Percentiles rank a stretch among this genome's conserved stretches.
These are phyloP conservation scores for Acanthacorydalis orientalis DNA, from an alignment of 2,888 invertebrate genomes.

Conservation along the genomic window DNA sequence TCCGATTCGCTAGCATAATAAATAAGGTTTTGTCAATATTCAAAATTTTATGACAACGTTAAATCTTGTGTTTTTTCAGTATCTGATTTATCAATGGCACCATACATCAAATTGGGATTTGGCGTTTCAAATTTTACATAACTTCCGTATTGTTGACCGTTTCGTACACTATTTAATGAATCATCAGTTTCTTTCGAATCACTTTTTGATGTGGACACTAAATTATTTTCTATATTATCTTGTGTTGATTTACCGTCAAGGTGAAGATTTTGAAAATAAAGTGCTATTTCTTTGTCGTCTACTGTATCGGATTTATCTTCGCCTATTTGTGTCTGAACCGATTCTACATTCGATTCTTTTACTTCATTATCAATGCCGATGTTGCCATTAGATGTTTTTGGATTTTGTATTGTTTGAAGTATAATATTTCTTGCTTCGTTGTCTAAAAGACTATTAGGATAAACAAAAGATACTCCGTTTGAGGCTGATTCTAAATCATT, in stretches of 20 bases:
- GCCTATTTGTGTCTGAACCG: constrained; percentile 12
- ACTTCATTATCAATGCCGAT: neutral
- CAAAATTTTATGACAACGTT: neutral
- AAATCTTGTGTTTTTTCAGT: constrained; percentile 4
- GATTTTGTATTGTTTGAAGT: neutral
- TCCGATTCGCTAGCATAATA: neutral
- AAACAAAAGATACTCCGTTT: neutral
- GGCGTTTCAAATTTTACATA: constrained; percentile 18
- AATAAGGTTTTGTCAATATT: neutral
- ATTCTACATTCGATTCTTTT: constrained; percentile 7
- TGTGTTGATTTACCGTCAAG: neutral
- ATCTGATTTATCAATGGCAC: constrained; percentile 7
- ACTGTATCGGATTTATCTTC: constrained; percentile 16
- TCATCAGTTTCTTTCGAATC: neutral
- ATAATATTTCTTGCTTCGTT: neutral
- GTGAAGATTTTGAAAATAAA: constrained; percentile 27
- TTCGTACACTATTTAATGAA: constrained; percentile 9
- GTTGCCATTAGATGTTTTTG: neutral
- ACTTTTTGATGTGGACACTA: neutral
- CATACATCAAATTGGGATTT: constrained; percentile 15
- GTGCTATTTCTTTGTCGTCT: constrained; percentile 33
- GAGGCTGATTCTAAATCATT: neutral
- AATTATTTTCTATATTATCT: neutral
- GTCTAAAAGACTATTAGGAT: neutral
- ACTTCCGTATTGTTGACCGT: constrained; percentile 18